Conservation (phyloP, 2,113 vertebrate species). For the Dicentrarchus labrax region DNA sequence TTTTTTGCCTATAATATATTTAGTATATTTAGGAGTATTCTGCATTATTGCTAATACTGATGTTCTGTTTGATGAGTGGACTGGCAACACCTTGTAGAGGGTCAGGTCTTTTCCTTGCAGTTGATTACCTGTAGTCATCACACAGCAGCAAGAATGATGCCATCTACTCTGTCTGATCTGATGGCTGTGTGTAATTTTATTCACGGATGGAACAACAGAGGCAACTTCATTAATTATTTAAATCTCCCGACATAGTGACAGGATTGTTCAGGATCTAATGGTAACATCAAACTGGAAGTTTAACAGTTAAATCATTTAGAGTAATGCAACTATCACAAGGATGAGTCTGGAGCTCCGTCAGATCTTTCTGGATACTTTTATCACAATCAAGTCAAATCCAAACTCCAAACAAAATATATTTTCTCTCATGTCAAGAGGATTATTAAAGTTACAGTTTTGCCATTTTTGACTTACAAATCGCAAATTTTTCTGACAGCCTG, state of each 20-base stretch:
- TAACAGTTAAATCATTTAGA: neutral
- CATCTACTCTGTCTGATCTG: neutral
- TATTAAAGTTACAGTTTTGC: no score
- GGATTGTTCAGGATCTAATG: neutral
- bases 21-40: no score
- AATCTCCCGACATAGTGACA: neutral
- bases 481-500: no score
- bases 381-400: neutral
- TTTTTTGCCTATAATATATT: no score
- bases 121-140: neutral
- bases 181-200: neutral
- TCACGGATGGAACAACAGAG: neutral
- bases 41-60: neutral
- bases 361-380: neutral
- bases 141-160: neutral
- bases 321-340: neutral
- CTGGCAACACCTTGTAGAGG: neutral
- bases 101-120: neutral
- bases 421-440: neutral
- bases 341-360: neutral
- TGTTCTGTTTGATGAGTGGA: no score
- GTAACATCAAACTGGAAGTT: no score
- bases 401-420: neutral
- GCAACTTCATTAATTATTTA: neutral
- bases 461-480: no score